Base-by-base conservation (phyloP, 2,113 vertebrate genomes). In the Ondatra zibethicus region DNA sequence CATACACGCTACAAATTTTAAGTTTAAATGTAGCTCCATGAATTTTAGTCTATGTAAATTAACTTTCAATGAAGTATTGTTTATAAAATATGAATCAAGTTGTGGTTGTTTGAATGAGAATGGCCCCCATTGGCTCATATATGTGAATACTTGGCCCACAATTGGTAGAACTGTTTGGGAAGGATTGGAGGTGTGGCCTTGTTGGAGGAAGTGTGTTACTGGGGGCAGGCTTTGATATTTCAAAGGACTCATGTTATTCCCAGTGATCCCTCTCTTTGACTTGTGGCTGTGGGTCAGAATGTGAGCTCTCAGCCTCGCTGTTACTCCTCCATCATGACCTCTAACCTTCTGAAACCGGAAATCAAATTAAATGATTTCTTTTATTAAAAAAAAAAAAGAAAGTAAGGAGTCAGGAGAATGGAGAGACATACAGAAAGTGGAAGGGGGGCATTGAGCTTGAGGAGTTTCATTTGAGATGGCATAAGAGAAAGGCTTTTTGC, bases 1-100 rank as follows among this genome's bases (percentile, higher is more conserved):
- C 61, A 85, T 33, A 45, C 5, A 21, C 29, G 36, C 2, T 78
- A 55, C 47, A 45, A 33, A 9, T 8, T 66, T 65, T 36, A 58
- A 92, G 19, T n/a, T n/a, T n/a, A n/a, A n/a, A n/a, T 63, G 66
- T 75, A 55, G 39, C 11, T 47, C 42, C 73, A 45, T 89, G 75
- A 39, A 78, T 58, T 89, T 95, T 92, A 76, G 31, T 93, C 21
- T 84, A 11, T 47, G 14, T 88, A 94, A 96, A 96, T 95, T 80
- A 88, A 92, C 66, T 39, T 25, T 77, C 52, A 68, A 27, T 63
- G 72, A 90, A 94, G 55, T 92, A 73, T 8, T 73, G 16, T 89
- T 65, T 50, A 84, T 45, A 89, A 93, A 80, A n/a, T n/a, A 63
- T 65, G 19, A 33, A 70, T 31, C 39, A 68, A n/a, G 25, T 61